phyloP scores from a whole-genome alignment of 2,113 vertebrate species.

The Euleptes europaea region DNA sequence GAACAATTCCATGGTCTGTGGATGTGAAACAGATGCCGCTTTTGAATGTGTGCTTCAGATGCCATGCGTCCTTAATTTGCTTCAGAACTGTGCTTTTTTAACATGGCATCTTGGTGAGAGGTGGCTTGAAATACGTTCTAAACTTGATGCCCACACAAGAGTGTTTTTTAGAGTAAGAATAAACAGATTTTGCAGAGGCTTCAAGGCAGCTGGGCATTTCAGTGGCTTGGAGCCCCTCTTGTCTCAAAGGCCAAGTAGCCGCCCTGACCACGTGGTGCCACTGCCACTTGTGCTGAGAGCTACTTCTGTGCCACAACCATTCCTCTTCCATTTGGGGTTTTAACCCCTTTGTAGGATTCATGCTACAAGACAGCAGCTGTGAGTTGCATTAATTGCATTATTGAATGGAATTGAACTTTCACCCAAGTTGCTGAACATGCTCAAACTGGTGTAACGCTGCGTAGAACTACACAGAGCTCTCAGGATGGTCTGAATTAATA shows the following conservation, averaged over 20 bases:
- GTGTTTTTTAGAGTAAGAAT: background rate
- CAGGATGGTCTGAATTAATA: background rate
- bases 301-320: background rate
- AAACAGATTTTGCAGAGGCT: background rate
- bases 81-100: background rate
- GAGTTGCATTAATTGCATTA: background rate
- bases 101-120: background rate
- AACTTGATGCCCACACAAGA: background rate
- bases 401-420: background rate
- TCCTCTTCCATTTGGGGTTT: background rate
- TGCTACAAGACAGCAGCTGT: background rate
- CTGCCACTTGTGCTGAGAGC: background rate
- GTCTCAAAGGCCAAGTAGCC: background rate
- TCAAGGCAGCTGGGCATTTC: background rate
- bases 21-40: conserved; percentile 10
- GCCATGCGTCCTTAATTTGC: background rate
- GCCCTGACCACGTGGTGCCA: background rate
- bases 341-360: background rate
- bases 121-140: background rate
- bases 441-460: background rate
- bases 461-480: no score
- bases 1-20: background rate
- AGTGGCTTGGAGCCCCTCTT: background rate
- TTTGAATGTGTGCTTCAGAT: background rate
- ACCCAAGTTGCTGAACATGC: background rate